phyloP scores from a whole-genome alignment of 2,888 invertebrate species.

The Strigamia transsilvanica region DNA sequence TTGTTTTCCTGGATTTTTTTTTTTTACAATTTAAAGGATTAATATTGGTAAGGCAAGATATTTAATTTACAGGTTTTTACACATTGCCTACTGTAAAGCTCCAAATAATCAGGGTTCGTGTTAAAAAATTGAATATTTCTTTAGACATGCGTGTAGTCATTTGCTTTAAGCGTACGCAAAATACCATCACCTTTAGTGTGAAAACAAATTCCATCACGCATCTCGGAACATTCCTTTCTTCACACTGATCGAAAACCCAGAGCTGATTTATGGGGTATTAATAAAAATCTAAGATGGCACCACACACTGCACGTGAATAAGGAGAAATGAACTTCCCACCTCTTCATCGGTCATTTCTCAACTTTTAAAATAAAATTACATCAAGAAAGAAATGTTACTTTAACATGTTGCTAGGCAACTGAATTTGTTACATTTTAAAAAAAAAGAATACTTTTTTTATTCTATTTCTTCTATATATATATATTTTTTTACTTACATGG shows the following conservation, averaged over 20 bases:
- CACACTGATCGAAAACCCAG: constrained; percentile 26
- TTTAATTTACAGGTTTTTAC: too few relatives aligned
- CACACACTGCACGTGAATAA: background rate
- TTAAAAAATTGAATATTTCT: too few relatives aligned
- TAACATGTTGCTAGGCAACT: background rate
- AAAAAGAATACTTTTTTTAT: background rate
- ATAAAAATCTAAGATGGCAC: constrained; percentile 38
- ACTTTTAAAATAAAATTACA: too few relatives aligned
- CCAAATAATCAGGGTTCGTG: too few relatives aligned
- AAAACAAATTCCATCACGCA: constrained; percentile 45
- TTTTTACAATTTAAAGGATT: too few relatives aligned
- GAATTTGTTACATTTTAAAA: background rate
- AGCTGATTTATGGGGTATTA: constrained; percentile 41
- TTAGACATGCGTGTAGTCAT: too few relatives aligned
- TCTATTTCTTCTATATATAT: background rate
- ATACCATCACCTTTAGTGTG: constrained; percentile 29
- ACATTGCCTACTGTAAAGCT: too few relatives aligned
- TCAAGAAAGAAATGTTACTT: background rate
- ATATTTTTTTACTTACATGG: background rate
- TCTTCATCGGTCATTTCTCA: background rate
- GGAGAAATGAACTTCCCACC: background rate
- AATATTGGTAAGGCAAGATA: too few relatives aligned
- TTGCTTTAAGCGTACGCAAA: background rate
- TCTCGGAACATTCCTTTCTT: constrained; percentile 12
- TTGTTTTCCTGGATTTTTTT: too few relatives aligned